Evolutionary conservation across 1,140 invertebrate genomes (phyloP).

Genomic region (Frieseomelitta varia): DNA sequence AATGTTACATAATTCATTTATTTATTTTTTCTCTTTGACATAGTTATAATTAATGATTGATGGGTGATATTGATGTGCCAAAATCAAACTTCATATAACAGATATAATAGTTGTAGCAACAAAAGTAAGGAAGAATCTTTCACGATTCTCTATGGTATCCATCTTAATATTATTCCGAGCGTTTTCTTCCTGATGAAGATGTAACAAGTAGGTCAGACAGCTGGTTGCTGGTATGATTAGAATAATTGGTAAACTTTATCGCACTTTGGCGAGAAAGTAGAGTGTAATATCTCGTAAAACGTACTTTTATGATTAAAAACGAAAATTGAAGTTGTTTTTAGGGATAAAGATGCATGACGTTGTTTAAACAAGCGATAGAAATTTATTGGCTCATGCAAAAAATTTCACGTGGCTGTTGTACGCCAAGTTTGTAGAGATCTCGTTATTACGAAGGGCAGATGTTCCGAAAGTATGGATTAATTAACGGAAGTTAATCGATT

Average conservation of each 20-base stretch:
- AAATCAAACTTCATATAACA: too few relatives aligned
- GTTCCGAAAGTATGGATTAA: background rate
- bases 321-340: background rate
- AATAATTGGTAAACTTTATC: constrained; percentile 34
- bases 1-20: too few relatives aligned
- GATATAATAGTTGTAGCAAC: too few relatives aligned
- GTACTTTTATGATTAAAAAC: constrained; percentile 9
- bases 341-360: background rate
- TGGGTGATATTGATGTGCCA: too few relatives aligned
- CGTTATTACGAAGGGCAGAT: background rate
- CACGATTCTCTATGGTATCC: background rate
- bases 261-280: background rate
- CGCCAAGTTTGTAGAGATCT: background rate
- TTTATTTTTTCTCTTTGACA: too few relatives aligned
- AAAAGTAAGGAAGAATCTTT: background rate
- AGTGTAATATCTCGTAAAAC: background rate
- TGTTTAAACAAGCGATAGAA: constrained; percentile 1
- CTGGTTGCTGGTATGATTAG: constrained; percentile 21
- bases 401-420: background rate
- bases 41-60: too few relatives aligned
- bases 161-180: background rate
- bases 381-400: background rate
- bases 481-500: background rate
- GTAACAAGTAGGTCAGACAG: constrained; percentile 34
- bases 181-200: background rate